Percentiles rank a stretch among this genome's conserved stretches.
These are phyloP conservation scores for Bombus superbus DNA, from an alignment of 1,140 invertebrate species.

Conservation along the genomic window DNA sequence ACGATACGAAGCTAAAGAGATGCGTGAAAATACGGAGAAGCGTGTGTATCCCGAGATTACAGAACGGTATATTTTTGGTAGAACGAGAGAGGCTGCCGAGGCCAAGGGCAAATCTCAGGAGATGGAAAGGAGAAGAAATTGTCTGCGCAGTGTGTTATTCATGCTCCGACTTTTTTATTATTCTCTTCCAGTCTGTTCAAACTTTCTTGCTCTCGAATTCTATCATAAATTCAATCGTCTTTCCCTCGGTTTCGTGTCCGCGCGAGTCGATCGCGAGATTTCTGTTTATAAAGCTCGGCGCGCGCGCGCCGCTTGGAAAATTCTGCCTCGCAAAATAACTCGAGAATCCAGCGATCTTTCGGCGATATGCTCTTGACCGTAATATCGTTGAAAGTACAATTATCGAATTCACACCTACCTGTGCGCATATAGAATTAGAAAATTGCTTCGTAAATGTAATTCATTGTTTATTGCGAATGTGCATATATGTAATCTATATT, in stretches of 20 bases:
- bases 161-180: not conserved
- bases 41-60: no score
- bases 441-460: no score
- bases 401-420: not conserved
- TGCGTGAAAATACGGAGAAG: not conserved
- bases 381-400: not conserved
- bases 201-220: not conserved
- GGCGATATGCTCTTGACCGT: not conserved
- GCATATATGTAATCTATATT: no score
- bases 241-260: not conserved
- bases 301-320: not conserved
- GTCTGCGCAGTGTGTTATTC: not conserved
- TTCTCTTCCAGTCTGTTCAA: not conserved
- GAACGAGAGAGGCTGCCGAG: not conserved
- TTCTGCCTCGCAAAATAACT: not conserved
- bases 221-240: not conserved
- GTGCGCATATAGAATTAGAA: no score
- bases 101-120: conserved; percentile 4
- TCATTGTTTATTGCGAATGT: no score
- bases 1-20: not conserved
- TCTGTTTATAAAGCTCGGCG: not conserved
- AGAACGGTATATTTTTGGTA: not conserved
- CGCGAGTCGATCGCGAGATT: not conserved
- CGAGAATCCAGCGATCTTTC: not conserved
- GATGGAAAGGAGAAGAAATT: not conserved